Conservation (phyloP, 2,888 invertebrate species). For the Reticulitermes lucifugus region DNA sequence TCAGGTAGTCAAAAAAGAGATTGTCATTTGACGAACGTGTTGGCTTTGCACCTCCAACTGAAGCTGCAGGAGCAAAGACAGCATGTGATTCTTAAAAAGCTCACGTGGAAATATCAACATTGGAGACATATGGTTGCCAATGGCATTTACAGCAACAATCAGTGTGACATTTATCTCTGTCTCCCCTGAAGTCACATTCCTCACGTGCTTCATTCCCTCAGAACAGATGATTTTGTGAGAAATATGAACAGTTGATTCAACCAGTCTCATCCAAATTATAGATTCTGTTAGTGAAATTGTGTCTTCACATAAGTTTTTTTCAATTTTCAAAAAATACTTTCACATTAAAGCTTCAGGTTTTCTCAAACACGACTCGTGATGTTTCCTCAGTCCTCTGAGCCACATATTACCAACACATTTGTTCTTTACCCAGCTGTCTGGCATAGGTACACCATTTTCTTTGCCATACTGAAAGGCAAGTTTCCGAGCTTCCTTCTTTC, state of each 20-base stretch:
- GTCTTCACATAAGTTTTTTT: too few relatives aligned
- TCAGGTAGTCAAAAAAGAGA: constrained; percentile 54
- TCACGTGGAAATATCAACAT: neutral
- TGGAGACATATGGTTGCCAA: constrained; percentile 17
- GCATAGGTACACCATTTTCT: neutral
- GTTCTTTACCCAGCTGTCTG: neutral
- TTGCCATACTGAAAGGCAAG: neutral
- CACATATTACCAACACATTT: neutral
- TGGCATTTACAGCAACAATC: neutral
- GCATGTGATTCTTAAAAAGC: neutral
- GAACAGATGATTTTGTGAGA: too few relatives aligned
- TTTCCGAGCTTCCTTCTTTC: neutral
- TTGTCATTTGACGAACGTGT: constrained; percentile 52
- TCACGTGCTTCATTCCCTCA: too few relatives aligned
- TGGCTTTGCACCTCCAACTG: constrained; percentile 50
- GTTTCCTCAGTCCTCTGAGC: neutral
- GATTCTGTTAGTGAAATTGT: too few relatives aligned
- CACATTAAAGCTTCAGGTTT: too few relatives aligned
- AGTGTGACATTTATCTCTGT: neutral
- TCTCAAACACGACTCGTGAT: neutral
- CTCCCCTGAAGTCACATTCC: neutral
- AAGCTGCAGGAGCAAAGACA: neutral
- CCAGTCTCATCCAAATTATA: too few relatives aligned
- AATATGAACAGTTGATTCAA: too few relatives aligned
- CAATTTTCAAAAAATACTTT: too few relatives aligned